These are phyloP conservation scores for Corydoras maculifer DNA, from an alignment of 2,113 vertebrate species.

Conservation along the genomic window DNA sequence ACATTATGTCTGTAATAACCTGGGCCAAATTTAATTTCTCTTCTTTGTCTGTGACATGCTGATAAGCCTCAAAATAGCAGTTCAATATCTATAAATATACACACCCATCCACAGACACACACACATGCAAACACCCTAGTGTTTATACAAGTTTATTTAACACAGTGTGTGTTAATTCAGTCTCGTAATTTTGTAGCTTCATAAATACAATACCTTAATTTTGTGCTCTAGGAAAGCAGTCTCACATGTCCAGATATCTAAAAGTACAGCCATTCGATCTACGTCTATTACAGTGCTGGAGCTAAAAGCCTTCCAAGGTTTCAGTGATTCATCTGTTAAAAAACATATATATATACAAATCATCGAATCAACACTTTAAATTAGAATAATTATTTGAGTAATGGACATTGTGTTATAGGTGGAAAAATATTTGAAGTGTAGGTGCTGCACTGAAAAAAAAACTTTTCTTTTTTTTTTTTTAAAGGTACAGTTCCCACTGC, in stretches of 20 bases:
- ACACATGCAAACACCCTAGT: too few relatives aligned
- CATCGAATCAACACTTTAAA: neutral
- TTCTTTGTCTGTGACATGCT: slow-evolving; percentile 62
- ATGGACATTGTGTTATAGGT: too few relatives aligned
- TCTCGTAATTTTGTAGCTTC: neutral
- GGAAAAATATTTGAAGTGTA: too few relatives aligned
- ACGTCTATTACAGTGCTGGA: slow-evolving; percentile 47
- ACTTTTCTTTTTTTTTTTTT: too few relatives aligned
- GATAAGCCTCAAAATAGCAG: slow-evolving; percentile 69
- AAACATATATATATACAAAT: neutral
- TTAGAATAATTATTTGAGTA: neutral
- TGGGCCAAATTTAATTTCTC: slow-evolving; percentile 63
- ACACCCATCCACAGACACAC: too few relatives aligned
- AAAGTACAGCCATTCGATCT: slow-evolving; percentile 60
- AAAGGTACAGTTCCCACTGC: too few relatives aligned
- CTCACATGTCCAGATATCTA: slow-evolving; percentile 71
- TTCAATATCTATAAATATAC: slow-evolving; percentile 61
- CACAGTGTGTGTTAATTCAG: too few relatives aligned
- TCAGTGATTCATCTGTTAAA: slow-evolving; percentile 26
- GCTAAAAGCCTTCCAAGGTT: slow-evolving; percentile 19
- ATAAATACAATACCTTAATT: slow-evolving; percentile 49
- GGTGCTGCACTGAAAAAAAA: too few relatives aligned
- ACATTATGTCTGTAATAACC: slow-evolving; percentile 60
- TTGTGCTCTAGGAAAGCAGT: slow-evolving; percentile 61
- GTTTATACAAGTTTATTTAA: too few relatives aligned